Conservation (phyloP, 2,113 vertebrate species). For the Anthoscopus minutus region DNA sequence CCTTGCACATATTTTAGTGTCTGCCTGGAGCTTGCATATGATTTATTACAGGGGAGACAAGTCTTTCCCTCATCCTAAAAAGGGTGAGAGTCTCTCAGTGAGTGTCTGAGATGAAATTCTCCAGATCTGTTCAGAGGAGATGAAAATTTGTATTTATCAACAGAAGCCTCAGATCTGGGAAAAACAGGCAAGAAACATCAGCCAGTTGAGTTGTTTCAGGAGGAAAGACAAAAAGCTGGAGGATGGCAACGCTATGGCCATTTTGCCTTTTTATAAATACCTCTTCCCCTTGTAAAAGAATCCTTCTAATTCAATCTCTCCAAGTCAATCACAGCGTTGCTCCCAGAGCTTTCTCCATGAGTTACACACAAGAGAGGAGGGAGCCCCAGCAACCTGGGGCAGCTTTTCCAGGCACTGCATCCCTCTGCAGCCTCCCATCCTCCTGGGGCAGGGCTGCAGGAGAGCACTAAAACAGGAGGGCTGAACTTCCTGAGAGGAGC, state of each 20-base stretch:
- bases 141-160: background rate
- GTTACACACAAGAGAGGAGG: accelerated
- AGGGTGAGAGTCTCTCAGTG: background rate
- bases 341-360: background rate
- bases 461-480: background rate
- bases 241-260: accelerated
- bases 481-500: background rate
- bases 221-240: background rate
- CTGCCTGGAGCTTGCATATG: background rate
- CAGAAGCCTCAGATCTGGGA: background rate
- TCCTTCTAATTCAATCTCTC: background rate
- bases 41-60: background rate
- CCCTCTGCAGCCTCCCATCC: no score
- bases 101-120: background rate
- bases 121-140: background rate
- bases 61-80: background rate
- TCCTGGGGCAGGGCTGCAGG: background rate
- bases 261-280: background rate
- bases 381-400: background rate
- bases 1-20: background rate
- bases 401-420: background rate
- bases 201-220: background rate
- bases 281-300: background rate
- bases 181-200: background rate
- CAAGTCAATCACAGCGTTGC: accelerated